phyloP scores from a whole-genome alignment of 1,140 invertebrate genomes.

The Pectinophora gossypiella region DNA sequence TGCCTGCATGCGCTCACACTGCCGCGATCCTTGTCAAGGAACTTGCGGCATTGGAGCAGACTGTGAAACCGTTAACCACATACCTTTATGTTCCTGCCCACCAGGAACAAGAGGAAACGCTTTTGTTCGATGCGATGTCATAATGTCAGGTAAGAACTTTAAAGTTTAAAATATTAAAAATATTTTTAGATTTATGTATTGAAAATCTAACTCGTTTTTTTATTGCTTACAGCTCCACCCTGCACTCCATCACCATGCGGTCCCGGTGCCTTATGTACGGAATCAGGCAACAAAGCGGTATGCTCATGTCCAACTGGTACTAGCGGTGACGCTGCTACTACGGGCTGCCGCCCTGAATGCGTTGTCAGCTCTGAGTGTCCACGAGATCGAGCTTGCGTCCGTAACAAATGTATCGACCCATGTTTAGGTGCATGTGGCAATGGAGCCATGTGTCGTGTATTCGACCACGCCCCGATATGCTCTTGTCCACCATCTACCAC shows the following conservation, averaged over 20 bases:
- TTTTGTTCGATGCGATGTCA: conserved; percentile 70
- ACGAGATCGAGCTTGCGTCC: conserved; percentile 83
- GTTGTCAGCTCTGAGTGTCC: conserved; percentile 85
- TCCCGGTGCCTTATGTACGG: conserved; percentile 81
- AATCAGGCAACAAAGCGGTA: conserved; percentile 76
- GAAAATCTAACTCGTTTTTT: not conserved
- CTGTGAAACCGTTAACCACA: conserved; percentile 85
- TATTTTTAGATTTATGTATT: not conserved
- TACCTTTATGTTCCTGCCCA: conserved; percentile 85
- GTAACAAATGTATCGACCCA: conserved; percentile 84
- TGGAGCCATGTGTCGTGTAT: conserved; percentile 80
- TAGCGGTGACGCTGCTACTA: conserved; percentile 76
- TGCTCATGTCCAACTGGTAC: conserved; percentile 84
- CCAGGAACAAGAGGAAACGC: conserved; percentile 76
- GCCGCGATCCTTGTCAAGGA: conserved; percentile 87
- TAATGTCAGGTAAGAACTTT: conserved; percentile 33
- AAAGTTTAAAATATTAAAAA: not conserved
- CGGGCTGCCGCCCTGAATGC: conserved; percentile 84
- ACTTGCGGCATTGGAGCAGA: conserved; percentile 85
- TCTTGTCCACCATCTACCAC: conserved; percentile 81
- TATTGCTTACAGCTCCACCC: conserved; percentile 70
- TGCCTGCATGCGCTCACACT: conserved; percentile 87
- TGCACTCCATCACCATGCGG: conserved; percentile 86
- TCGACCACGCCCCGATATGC: conserved; percentile 89
- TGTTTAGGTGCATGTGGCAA: conserved; percentile 84